Base-by-base conservation (phyloP, 2,797 vertebrate genomes). In the Florisuga fusca region DNA sequence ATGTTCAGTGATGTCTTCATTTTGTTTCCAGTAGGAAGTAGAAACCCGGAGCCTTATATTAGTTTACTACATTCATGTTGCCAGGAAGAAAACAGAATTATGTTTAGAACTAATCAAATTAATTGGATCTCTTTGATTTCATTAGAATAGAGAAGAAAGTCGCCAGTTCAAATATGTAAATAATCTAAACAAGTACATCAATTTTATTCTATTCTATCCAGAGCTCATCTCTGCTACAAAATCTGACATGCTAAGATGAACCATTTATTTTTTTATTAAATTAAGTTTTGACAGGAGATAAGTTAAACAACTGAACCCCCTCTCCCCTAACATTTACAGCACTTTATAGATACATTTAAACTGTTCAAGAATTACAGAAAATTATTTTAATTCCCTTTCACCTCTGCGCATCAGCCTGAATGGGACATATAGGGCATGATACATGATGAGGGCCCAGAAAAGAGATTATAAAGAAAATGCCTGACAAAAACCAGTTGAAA, bases 51-150 rank as follows among this genome's bases (percentile, higher is more conserved):
- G 31, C 8, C 36, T 68, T 78, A 41, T 83, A 83, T 92, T 93
- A 89, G 43, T 53, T 90, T 73, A 58, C 15, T 58, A 41, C 61
- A 74, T 74, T 84, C 36, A 48, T 89, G n/a, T 53, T 71, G 14
- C 54, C 67, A 94, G 61, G 68, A 85, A 87, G 33, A 84, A 90
- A 90, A 79, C 18, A 74, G 55, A 91, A 86, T 80, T 91, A 58
- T 27, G 7, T 78, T 59, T 48, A 89, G 23, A 94, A 87, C 13
- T 67, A 88, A 92, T 71, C 33, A 67, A 81, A 87, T 85, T 0
- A 81, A 89, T 85, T 23, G 33, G 4, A 84, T 93, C 12, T 14
- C 34, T 89, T 85, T 63, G 15, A 59, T 63, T 75, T 64, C 33
- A 90, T 80, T 27, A 78, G 62, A 94, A 89, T 3, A 82, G 17